Conservation (phyloP, 1,140 invertebrate species). For the Aphelinus certus region DNA sequence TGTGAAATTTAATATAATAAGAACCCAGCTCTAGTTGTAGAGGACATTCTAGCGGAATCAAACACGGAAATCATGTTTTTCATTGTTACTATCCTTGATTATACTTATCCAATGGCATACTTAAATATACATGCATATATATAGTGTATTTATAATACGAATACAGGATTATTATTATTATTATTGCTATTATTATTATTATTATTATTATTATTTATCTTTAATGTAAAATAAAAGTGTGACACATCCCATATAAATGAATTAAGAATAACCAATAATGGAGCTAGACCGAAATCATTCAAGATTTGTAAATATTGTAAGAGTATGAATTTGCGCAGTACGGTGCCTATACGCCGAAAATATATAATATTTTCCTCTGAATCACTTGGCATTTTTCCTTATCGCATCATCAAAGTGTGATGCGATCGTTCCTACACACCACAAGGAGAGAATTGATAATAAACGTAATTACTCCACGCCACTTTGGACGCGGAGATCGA, state of each 20-base stretch:
- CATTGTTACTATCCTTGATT: not conserved
- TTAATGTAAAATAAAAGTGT: constrained; percentile 22
- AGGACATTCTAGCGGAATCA: not conserved
- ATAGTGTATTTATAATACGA: constrained; percentile 35
- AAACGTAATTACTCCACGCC: no score
- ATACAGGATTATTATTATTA: constrained; percentile 31
- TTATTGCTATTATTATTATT: no score
- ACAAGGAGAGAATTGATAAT: no score
- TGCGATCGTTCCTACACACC: no score
- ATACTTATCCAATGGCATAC: constrained; percentile 36
- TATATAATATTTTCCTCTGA: constrained; percentile 61
- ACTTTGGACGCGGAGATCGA: no score
- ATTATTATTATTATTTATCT: constrained; percentile 33
- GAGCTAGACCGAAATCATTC: constrained; percentile 15
- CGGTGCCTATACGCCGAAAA: constrained; percentile 49
- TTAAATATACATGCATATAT: constrained; percentile 15
- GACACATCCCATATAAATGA: no score
- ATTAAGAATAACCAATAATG: not conserved
- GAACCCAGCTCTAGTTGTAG: constrained; percentile 22
- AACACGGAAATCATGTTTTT: no score
- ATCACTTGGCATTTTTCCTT: constrained; percentile 29
- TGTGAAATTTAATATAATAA: not conserved
- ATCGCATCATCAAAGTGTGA: no score
- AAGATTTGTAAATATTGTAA: constrained; percentile 56
- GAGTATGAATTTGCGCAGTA: constrained; percentile 43